phyloP scores from a whole-genome alignment of 1,140 invertebrate genomes.

The Drosophila pseudoananassae region DNA sequence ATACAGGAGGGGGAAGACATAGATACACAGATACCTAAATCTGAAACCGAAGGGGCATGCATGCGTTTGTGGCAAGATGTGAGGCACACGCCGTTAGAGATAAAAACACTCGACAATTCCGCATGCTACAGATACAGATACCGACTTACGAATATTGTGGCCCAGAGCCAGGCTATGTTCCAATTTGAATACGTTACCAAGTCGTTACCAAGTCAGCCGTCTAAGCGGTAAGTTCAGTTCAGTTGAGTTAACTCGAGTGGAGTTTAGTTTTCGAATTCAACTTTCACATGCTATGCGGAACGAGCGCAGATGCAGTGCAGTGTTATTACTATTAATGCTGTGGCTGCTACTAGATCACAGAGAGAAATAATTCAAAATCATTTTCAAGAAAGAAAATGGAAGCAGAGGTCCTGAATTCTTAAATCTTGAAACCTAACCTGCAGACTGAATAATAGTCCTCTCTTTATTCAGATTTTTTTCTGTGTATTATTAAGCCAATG shows the following conservation, averaged over 20 bases:
- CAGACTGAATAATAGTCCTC: too few relatives aligned
- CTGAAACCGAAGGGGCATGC: neutral
- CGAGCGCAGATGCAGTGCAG: slow-evolving; percentile 62
- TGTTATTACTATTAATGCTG: slow-evolving; percentile 41
- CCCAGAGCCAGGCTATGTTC: slow-evolving; percentile 45
- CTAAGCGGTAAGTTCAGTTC: slow-evolving; percentile 19
- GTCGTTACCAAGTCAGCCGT: slow-evolving; percentile 26
- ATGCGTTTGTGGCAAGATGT: slow-evolving; percentile 41
- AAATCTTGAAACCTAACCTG: too few relatives aligned
- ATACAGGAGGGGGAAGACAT: neutral
- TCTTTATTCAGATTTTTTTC: too few relatives aligned
- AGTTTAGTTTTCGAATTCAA: slow-evolving; percentile 45
- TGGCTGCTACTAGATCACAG: slow-evolving; percentile 14
- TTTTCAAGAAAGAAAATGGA: neutral
- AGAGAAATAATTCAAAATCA: neutral
- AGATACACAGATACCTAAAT: slow-evolving; percentile 2
- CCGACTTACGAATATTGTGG: neutral
- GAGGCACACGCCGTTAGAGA: slow-evolving; percentile 39
- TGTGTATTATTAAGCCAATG: slow-evolving; percentile 27
- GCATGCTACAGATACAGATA: slow-evolving; percentile 36
- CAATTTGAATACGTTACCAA: slow-evolving; percentile 62
- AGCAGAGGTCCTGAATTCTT: too few relatives aligned
- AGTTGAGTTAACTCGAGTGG: slow-evolving; percentile 19
- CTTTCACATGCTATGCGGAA: slow-evolving; percentile 71
- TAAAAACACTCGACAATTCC: slow-evolving; percentile 52